Percentiles rank a stretch among this genome's conserved stretches.
phyloP scores from a whole-genome alignment of 2,113 vertebrate genomes.

The Dicentrarchus labrax region DNA sequence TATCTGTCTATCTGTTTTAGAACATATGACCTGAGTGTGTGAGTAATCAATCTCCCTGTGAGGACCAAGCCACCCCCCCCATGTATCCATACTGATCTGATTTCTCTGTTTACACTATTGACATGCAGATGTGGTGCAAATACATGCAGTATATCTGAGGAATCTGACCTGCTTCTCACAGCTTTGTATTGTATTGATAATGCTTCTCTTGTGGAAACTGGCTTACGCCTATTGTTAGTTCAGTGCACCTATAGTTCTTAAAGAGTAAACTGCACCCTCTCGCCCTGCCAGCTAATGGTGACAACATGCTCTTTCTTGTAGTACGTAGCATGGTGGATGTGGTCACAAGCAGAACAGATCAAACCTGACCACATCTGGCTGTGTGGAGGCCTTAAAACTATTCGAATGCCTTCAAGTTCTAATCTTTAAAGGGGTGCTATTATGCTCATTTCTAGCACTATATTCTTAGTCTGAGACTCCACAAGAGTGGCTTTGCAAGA shows the following conservation, averaged over 20 bases:
- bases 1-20: conserved; percentile 1
- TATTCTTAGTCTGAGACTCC: no score
- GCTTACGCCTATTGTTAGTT: no score
- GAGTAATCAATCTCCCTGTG: conserved; percentile 28
- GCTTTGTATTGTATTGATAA: background rate
- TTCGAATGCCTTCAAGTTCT: no score
- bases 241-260: no score
- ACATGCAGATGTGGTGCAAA: background rate
- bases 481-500: no score
- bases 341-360: background rate
- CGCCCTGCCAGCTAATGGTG: no score
- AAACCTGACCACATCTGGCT: background rate
- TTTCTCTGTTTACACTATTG: background rate
- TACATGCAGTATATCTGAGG: background rate
- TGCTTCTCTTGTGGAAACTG: background rate
- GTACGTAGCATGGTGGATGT: background rate
- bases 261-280: no score
- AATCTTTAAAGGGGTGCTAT: no score
- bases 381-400: background rate
- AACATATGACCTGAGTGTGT: background rate
- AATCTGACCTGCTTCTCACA: conserved; percentile 40
- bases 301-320: background rate
- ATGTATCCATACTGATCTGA: conserved; percentile 5
- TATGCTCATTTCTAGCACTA: no score
- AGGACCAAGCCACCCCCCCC: conserved; percentile 21